A percentile compares a stretch with the other conserved stretches of the same genome.
Evolutionary conservation across 1,140 invertebrate genomes (phyloP).

Genomic region (Homarus americanus): DNA sequence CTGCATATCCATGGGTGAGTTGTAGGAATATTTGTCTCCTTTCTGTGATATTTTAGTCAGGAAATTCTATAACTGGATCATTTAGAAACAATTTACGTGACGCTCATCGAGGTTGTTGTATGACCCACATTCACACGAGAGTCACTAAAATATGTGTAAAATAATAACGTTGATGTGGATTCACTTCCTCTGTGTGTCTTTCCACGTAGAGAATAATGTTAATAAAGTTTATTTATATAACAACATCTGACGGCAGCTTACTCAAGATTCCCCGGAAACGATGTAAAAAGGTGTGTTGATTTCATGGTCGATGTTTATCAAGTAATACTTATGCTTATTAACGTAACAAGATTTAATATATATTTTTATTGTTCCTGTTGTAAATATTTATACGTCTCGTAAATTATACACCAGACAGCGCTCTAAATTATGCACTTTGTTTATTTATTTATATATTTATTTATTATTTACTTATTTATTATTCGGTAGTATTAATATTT

Average conservation of each 20-base stretch:
- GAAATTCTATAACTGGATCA: background rate
- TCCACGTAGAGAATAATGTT: too few relatives aligned
- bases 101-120: too few relatives aligned
- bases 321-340: background rate
- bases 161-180: too few relatives aligned
- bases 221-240: too few relatives aligned
- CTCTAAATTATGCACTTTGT: background rate
- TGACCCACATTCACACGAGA: too few relatives aligned
- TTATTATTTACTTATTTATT: too few relatives aligned
- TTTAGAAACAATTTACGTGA: too few relatives aligned
- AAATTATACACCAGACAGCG: background rate
- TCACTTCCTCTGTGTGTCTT: too few relatives aligned
- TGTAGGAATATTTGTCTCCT: background rate
- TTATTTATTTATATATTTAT: background rate
- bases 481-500: too few relatives aligned
- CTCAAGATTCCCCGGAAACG: background rate
- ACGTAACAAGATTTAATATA: background rate
- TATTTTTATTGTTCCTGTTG: background rate
- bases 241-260: background rate
- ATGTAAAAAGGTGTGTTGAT: background rate
- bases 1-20: background rate
- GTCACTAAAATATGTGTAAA: too few relatives aligned
- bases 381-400: background rate
- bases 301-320: background rate
- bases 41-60: background rate